These are phyloP conservation scores for Fragum fragum DNA, from an alignment of 2,888 invertebrate species.

Conservation along the genomic window DNA sequence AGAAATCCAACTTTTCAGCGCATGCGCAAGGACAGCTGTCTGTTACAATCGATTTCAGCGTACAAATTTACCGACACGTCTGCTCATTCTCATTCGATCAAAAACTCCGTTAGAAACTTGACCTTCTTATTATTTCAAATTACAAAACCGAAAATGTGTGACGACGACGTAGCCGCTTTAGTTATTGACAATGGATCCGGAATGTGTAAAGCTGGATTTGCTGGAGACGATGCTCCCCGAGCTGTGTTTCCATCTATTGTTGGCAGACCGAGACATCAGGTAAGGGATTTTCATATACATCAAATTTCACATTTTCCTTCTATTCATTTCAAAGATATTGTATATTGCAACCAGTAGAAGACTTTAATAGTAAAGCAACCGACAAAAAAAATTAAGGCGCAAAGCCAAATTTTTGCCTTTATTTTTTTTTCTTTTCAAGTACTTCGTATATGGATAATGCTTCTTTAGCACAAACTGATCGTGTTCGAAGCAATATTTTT, in stretches of 20 bases:
- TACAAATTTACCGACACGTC: not conserved
- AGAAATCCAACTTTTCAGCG: constrained; percentile 16
- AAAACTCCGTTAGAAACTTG: constrained; percentile 20
- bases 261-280: constrained; percentile 82
- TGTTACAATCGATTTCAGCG: constrained; percentile 6
- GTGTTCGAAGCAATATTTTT: no score
- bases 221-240: constrained; percentile 81
- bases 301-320: no score
- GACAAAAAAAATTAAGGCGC: no score
- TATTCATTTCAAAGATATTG: no score
- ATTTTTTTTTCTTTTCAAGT: no score
- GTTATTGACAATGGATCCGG: constrained; percentile 94
- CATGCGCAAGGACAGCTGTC: constrained; percentile 45
- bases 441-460: no score
- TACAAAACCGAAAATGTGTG: constrained; percentile 54
- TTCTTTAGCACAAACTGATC: no score
- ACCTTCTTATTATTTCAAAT: constrained; percentile 7
- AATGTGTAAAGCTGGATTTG: constrained; percentile 83
- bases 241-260: constrained; percentile 82
- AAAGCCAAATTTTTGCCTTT: no score
- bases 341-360: no score
- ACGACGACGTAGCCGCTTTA: constrained; percentile 86
- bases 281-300: constrained; percentile 51
- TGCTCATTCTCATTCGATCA: constrained; percentile 30
- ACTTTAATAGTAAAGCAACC: no score